phyloP scores from a whole-genome alignment of 1,140 invertebrate species.

The honey bee (Apis mellifera) region Amel_HAv3.1 CM009946.2:3787501-3788000 shows the following conservation, averaged over 20 bases:
- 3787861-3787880: conserved; percentile 74
- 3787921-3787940: conserved; percentile 78
- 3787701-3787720: background rate
- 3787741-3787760: conserved; percentile 10
- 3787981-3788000: conserved; percentile 61
- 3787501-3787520: background rate
- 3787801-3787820: background rate
- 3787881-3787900: conserved; percentile 75
- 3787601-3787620: background rate
- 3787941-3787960: background rate
- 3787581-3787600: conserved; percentile 10
- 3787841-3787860: background rate
- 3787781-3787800: conserved; percentile 21
- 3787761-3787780: conserved; percentile 20
- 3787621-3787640: conserved; percentile 45
- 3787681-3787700: background rate
- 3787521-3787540: conserved; percentile 1
- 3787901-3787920: conserved; percentile 75
- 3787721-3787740: background rate
- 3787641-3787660: conserved; percentile 57
- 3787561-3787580: background rate
- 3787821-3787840: background rate
- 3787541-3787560: conserved; percentile 16
- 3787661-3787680: conserved; percentile 30
- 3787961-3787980: conserved; percentile 31